Evolutionary conservation across 2,888 invertebrate species (phyloP).

Genomic region (Synanthedon vespiformis): DNA sequence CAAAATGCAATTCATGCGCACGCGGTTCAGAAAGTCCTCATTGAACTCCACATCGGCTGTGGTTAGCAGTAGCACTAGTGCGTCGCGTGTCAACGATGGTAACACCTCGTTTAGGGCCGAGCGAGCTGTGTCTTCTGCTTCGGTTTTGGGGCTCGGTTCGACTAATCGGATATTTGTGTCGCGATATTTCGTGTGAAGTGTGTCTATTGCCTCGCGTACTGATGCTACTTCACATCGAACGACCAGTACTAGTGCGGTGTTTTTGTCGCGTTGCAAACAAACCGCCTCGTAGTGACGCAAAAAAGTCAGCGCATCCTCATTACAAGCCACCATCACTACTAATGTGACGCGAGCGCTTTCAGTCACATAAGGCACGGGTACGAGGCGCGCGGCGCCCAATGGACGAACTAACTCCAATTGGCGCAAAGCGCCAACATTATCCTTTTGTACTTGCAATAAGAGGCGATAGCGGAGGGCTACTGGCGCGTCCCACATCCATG

Average conservation of each 20-base stretch:
- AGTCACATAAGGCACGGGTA: slow-evolving; percentile 95
- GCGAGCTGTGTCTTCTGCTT: slow-evolving; percentile 76
- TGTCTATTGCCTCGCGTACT: slow-evolving; percentile 10
- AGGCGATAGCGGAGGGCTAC: slow-evolving; percentile 35
- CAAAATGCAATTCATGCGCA: slow-evolving; percentile 93
- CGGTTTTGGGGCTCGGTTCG: slow-evolving; percentile 43
- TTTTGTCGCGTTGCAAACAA: slow-evolving; percentile 82
- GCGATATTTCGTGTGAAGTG: slow-evolving; percentile 10
- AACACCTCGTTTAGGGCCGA: slow-evolving; percentile 77
- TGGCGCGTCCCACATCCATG: slow-evolving; percentile 46
- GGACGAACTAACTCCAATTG: slow-evolving; percentile 87
- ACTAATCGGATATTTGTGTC: slow-evolving; percentile 9
- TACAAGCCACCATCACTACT: slow-evolving; percentile 74
- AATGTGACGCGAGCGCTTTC: slow-evolving; percentile 88
- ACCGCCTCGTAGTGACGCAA: slow-evolving; percentile 78
- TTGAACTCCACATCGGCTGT: slow-evolving; percentile 78
- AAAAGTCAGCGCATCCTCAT: slow-evolving; percentile 73
- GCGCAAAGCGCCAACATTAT: slow-evolving; percentile 9
- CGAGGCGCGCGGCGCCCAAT: slow-evolving; percentile 87
- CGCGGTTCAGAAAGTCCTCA: slow-evolving; percentile 90
- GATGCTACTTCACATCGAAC: slow-evolving; percentile 13
- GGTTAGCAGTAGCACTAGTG: slow-evolving; percentile 74
- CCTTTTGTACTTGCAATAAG: slow-evolving; percentile 21
- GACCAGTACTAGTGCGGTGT: slow-evolving; percentile 81
- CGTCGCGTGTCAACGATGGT: slow-evolving; percentile 78